Conservation (phyloP, 2,797 vertebrate genomes). For the Myiothlypis chrysogaster region DNA sequence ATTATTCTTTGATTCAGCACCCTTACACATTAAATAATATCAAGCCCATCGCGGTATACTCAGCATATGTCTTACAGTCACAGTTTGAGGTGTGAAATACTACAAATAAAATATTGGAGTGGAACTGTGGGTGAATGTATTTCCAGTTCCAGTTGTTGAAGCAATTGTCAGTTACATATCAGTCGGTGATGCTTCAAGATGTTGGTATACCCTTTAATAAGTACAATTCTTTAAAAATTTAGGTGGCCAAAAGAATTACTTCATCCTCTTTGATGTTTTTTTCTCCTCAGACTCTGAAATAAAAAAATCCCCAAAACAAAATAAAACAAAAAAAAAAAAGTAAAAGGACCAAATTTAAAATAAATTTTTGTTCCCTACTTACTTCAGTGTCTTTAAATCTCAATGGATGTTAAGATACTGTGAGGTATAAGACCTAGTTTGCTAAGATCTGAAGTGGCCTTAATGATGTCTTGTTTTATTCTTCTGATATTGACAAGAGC, state of each 20-base stretch:
- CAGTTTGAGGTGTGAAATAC: neutral
- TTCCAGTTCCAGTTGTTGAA: neutral
- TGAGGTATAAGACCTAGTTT: neutral
- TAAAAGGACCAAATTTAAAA: neutral
- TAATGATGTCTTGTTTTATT: neutral
- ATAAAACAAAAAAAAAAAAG: rapidly evolving
- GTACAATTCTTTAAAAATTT: neutral
- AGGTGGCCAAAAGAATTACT: neutral
- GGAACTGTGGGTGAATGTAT: neutral
- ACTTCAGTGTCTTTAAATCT: neutral
- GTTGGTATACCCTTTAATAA: neutral
- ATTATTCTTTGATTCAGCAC: neutral
- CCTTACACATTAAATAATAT: neutral
- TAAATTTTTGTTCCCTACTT: neutral
- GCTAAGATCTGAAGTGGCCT: neutral
- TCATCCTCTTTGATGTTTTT: neutral
- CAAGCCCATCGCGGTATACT: neutral
- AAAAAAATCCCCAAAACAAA: neutral
- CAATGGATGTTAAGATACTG: neutral
- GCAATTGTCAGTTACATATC: neutral
- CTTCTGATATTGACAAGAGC: neutral
- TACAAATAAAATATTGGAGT: neutral
- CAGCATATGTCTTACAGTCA: neutral
- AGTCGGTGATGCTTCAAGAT: neutral
- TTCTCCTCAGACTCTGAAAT: neutral